These are phyloP conservation scores for Amia ocellicauda DNA, from an alignment of 2,113 vertebrate species.

Conservation along the genomic window DNA sequence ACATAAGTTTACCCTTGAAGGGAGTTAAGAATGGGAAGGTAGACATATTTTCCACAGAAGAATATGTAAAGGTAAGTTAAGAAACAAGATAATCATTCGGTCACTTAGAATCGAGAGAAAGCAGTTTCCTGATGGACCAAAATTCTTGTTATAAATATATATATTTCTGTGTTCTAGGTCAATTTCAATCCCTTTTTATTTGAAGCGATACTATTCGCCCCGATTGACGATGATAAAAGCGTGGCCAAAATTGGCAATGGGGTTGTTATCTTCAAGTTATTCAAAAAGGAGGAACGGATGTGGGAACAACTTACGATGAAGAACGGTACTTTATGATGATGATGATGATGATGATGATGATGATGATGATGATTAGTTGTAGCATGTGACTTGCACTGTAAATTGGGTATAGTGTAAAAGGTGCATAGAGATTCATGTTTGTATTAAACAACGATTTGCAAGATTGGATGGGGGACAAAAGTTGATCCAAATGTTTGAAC, in stretches of 20 bases:
- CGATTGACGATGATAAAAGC: conserved; percentile 77
- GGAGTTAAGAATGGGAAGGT: conserved; percentile 52
- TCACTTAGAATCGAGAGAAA: neutral
- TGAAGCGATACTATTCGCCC: conserved; percentile 75
- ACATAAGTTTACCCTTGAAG: conserved; percentile 72
- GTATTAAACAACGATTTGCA: no score
- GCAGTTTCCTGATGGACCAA: neutral
- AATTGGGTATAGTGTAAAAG: neutral
- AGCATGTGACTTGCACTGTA: neutral
- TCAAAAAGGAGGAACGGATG: conserved; percentile 65
- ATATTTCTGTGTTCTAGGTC: conserved; percentile 60
- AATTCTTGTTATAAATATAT: neutral
- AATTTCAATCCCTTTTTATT: conserved; percentile 85
- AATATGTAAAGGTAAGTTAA: conserved; percentile 79
- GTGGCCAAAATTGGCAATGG: conserved; percentile 79
- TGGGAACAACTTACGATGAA: conserved; percentile 74
- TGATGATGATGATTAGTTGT: neutral
- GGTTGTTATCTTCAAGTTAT: conserved; percentile 70
- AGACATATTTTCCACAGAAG: conserved; percentile 74
- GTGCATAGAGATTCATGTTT: no score
- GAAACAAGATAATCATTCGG: neutral
- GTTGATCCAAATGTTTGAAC: neutral
- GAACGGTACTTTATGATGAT: conserved; percentile 59
- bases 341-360: no score
- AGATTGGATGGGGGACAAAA: no score